These are phyloP conservation scores for Rhodinocichla rosea DNA, from an alignment of 2,113 vertebrate genomes.

Conservation along the genomic window DNA sequence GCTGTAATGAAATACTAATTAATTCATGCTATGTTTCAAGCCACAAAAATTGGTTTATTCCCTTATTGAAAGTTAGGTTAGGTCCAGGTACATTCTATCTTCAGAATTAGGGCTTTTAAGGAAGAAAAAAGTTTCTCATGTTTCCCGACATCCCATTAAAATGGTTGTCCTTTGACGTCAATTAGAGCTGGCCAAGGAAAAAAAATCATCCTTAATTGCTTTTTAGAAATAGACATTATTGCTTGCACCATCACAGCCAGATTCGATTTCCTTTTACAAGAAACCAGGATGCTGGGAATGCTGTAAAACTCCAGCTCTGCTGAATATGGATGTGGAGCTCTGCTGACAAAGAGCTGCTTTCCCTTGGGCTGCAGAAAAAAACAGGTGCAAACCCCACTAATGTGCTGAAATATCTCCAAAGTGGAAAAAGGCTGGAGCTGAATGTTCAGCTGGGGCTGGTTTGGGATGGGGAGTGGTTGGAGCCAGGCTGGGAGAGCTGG, in stretches of 20 bases:
- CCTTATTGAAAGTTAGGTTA: neutral
- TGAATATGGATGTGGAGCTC: conserved; percentile 10
- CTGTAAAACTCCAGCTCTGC: neutral
- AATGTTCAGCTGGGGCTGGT: neutral
- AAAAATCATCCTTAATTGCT: conserved; percentile 49
- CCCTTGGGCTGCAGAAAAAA: neutral
- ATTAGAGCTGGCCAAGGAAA: neutral
- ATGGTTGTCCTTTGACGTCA: conserved; percentile 1
- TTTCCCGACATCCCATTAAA: conserved; percentile 39
- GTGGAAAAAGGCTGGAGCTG: neutral
- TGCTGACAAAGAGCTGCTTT: neutral
- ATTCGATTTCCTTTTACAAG: conserved; percentile 40
- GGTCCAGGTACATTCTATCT: neutral
- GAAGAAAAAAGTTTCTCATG: neutral
- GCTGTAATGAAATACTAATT: neutral
- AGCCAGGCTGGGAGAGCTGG: neutral
- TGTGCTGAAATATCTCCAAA: neutral
- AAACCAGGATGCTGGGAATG: conserved; percentile 31
- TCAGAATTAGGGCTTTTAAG: neutral
- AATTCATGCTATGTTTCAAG: neutral
- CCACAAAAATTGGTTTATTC: neutral
- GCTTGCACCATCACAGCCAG: neutral
- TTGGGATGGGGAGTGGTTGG: neutral
- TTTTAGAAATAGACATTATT: conserved; percentile 29
- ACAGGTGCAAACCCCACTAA: neutral